Percentiles rank a stretch among this genome's conserved stretches.
phyloP scores from a whole-genome alignment of 1,140 invertebrate genomes.

The Pseudomyrmex concolor region DNA sequence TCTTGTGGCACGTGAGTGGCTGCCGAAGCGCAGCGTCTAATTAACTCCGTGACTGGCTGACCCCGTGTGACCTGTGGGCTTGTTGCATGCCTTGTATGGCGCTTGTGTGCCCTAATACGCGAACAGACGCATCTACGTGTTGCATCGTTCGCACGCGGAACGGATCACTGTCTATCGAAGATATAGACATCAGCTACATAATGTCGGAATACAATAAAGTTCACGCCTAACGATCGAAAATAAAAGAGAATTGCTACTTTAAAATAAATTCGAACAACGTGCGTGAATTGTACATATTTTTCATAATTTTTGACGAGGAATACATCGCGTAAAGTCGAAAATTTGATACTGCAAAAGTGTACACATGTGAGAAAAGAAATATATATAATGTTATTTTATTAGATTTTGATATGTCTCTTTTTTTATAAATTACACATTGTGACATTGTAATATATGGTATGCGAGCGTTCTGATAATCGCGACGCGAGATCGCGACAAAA shows the following conservation, averaged over 20 bases:
- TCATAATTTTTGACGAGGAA: too few species aligned
- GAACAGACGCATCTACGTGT: conserved; percentile 63
- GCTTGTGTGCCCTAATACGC: conserved; percentile 67
- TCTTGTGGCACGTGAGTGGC: conserved; percentile 75
- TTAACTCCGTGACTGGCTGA: conserved; percentile 85
- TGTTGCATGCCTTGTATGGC: conserved; percentile 72
- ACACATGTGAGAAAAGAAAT: too few species aligned
- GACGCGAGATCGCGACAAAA: conserved; percentile 24
- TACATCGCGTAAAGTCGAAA: too few species aligned
- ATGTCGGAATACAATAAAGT: too few species aligned
- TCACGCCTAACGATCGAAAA: not conserved
- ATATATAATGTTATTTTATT: too few species aligned
- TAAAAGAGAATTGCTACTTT: conserved; percentile 1
- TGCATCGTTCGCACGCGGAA: conserved; percentile 68
- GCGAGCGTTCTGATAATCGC: conserved; percentile 27
- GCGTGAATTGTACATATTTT: too few species aligned
- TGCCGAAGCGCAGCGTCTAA: conserved; percentile 81
- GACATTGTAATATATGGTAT: conserved; percentile 14
- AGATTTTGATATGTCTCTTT: too few species aligned
- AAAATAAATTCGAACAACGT: too few species aligned
- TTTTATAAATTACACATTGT: not conserved
- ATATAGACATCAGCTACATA: conserved; percentile 78
- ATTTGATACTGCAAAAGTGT: too few species aligned
- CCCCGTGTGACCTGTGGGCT: conserved; percentile 77
- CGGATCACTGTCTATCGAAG: conserved; percentile 51